Percentiles rank a stretch among this genome's conserved stretches.
phyloP scores from a whole-genome alignment of 1,140 invertebrate genomes.

The Holcopasites calliopsidis region DNA sequence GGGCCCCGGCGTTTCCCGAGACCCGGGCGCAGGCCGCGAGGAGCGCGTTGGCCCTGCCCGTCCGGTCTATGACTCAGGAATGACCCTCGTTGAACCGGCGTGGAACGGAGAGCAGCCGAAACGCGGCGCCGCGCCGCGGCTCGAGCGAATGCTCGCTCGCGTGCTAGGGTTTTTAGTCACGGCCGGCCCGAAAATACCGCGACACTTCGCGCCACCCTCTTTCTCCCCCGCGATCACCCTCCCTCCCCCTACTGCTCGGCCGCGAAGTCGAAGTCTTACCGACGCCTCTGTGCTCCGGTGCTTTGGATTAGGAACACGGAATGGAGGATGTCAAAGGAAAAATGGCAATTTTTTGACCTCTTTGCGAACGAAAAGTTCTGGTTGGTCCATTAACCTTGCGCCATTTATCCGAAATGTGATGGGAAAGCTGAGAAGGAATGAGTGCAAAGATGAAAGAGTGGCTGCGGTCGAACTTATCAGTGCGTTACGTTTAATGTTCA shows the following conservation, averaged over 20 bases:
- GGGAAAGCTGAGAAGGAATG: no score
- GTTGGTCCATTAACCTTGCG: not conserved
- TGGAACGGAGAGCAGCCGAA: constrained; percentile 33
- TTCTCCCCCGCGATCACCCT: constrained; percentile 10
- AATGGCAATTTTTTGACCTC: no score
- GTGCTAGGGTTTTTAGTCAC: constrained; percentile 71
- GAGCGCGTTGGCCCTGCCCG: constrained; percentile 66
- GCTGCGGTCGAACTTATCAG: no score
- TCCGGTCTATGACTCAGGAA: constrained; percentile 76
- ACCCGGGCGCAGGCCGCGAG: not conserved
- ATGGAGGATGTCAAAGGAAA: no score
- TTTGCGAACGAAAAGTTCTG: no score
- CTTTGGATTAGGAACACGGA: no score
- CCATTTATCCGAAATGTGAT: no score
- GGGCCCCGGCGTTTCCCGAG: not conserved
- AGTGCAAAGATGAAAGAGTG: no score
- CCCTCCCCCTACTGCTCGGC: not conserved
- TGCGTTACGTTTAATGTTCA: no score
- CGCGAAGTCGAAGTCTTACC: no score
- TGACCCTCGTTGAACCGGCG: constrained; percentile 73
- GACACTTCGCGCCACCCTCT: no score
- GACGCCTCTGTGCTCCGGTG: no score
- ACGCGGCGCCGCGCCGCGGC: constrained; percentile 34
- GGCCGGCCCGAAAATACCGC: constrained; percentile 68
- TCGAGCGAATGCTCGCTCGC: constrained; percentile 63